Evolutionary conservation across 2,113 vertebrate species (phyloP).

Genomic region (Jacana jacana): DNA sequence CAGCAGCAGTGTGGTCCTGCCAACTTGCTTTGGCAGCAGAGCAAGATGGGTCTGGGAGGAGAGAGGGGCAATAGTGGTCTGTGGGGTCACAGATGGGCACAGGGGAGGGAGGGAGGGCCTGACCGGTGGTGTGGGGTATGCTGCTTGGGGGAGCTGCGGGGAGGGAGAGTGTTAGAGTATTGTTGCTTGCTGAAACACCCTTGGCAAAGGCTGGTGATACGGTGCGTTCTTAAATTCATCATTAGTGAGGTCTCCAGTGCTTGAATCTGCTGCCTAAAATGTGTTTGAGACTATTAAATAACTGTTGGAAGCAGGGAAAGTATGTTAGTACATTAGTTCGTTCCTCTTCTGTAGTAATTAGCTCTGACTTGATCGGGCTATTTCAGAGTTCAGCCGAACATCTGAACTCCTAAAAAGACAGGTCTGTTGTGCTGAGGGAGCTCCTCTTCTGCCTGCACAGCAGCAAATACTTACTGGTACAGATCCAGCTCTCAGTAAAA

Average conservation of each 20-base stretch:
- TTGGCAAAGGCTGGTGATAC: not conserved
- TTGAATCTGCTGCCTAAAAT: not conserved
- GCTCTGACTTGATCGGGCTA: not conserved
- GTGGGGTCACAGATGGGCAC: not conserved
- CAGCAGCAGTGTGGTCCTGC: not conserved
- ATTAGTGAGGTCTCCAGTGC: not conserved
- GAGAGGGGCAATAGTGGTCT: not conserved
- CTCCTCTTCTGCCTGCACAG: not conserved
- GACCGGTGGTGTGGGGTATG: fast-evolving
- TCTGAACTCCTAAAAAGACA: not conserved
- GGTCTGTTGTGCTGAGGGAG: not conserved
- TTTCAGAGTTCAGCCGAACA: not conserved
- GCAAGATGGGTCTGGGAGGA: not conserved
- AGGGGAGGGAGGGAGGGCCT: not conserved
- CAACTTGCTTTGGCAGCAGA: not conserved
- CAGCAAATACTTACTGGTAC: not conserved
- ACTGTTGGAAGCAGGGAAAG: not conserved
- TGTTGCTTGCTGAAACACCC: not conserved
- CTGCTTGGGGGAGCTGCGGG: not conserved
- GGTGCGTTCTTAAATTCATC: not conserved
- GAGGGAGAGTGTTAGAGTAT: not conserved
- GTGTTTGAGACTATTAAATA: not conserved
- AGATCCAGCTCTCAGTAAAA: slow-evolving; percentile 5
- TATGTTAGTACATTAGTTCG: not conserved
- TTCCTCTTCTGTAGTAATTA: slow-evolving; percentile 3